phyloP scores from a whole-genome alignment of 2,888 invertebrate species.

The Dynastes grantii region DNA sequence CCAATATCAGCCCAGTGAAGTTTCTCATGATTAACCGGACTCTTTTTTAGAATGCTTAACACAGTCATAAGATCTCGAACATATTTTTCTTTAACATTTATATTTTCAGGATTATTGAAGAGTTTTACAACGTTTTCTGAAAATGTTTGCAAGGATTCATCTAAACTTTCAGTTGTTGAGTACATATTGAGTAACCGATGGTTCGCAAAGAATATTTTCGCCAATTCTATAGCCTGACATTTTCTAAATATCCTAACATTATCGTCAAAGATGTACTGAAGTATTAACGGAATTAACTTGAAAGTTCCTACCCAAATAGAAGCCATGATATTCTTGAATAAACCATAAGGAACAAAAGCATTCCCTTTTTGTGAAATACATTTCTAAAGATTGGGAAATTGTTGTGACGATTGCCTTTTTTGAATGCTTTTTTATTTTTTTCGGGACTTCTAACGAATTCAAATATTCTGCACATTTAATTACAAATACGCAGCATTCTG shows the following conservation, averaged over 20 bases:
- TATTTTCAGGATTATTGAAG: conserved; percentile 67
- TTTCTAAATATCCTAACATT: conserved; percentile 78
- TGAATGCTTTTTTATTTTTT: conserved; percentile 65
- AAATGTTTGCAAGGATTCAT: conserved; percentile 72
- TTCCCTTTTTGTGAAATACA: conserved; percentile 78
- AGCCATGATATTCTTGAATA: conserved; percentile 79
- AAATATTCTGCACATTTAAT: conserved; percentile 77
- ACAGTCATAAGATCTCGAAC: conserved; percentile 73
- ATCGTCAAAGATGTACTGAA: conserved; percentile 76
- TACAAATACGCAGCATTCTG: conserved; percentile 78
- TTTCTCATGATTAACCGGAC: conserved; percentile 63
- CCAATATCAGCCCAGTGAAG: conserved; percentile 70
- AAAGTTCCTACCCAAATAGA: conserved; percentile 79
- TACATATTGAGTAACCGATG: conserved; percentile 71
- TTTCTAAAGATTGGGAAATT: conserved; percentile 73
- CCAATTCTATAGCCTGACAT: conserved; percentile 79
- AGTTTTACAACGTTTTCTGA: conserved; percentile 68
- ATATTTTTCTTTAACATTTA: conserved; percentile 75
- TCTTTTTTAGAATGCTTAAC: conserved; percentile 72
- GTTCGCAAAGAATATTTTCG: conserved; percentile 78
- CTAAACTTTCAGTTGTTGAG: conserved; percentile 65
- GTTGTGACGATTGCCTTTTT: conserved; percentile 70
- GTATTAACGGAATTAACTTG: conserved; percentile 70
- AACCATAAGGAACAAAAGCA: conserved; percentile 77
- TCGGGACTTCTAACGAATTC: conserved; percentile 67